Conservation (phyloP, 2,888 invertebrate genomes). For the Labia minor region DNA sequence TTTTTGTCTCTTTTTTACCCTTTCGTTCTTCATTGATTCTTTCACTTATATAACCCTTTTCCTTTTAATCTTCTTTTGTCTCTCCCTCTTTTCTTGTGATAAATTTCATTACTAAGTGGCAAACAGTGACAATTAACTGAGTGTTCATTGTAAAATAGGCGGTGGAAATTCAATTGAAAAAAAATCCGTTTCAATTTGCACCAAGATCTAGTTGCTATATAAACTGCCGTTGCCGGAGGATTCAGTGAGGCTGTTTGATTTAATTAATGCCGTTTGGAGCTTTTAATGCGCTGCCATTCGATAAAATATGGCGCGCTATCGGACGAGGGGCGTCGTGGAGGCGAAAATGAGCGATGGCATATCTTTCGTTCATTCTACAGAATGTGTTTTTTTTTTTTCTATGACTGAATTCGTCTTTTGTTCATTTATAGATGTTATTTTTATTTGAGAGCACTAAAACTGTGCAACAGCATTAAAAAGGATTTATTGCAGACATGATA, state of each 20-base stretch:
- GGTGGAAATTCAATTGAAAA: neutral
- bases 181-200: slow-evolving; percentile 1
- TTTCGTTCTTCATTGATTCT: too few relatives aligned
- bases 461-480: too few relatives aligned
- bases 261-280: neutral
- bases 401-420: too few relatives aligned
- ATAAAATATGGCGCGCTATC: slow-evolving; percentile 7
- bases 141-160: neutral
- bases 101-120: neutral
- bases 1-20: too few relatives aligned
- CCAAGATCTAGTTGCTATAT: neutral
- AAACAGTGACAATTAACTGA: neutral
- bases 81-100: neutral
- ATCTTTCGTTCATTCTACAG: neutral
- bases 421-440: too few relatives aligned
- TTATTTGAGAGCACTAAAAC: too few relatives aligned
- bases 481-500: too few relatives aligned
- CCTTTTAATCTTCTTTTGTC: neutral
- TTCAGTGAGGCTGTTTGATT: neutral
- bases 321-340: neutral
- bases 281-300: neutral
- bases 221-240: neutral
- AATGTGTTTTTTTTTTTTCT: too few relatives aligned
- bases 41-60: too few relatives aligned
- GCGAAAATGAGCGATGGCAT: neutral